Evolutionary conservation across 2,888 invertebrate genomes (phyloP).

Genomic region (Pilophorus perplexus): DNA sequence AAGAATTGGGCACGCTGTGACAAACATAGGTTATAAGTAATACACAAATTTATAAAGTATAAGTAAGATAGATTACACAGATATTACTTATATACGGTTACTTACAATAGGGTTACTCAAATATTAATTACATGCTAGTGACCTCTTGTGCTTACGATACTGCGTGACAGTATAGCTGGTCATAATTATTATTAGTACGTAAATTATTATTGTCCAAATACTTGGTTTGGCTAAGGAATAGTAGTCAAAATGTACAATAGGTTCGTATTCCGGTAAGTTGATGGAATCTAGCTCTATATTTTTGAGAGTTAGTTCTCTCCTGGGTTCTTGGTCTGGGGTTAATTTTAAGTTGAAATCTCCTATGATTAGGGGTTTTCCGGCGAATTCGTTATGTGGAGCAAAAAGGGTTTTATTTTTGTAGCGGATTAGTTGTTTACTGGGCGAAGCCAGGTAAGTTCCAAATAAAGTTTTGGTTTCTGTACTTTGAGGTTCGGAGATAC

Average conservation of each 20-base stretch:
- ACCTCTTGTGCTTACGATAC: too few species aligned
- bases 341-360: background rate
- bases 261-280: background rate
- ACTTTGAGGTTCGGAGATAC: background rate
- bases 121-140: too few species aligned
- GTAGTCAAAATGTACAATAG: background rate
- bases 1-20: too few species aligned
- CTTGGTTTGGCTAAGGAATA: background rate
- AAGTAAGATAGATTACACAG: too few species aligned
- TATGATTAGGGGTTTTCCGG: conserved; percentile 2
- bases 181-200: background rate
- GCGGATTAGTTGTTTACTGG: background rate
- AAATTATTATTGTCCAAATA: background rate
- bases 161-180: too few species aligned
- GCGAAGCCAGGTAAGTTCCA: background rate
- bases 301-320: background rate
- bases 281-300: background rate
- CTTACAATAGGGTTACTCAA: too few species aligned
- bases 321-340: background rate
- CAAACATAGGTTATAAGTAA: too few species aligned
- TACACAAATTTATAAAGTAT: too few species aligned
- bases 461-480: background rate
- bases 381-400: too few species aligned
- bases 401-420: conserved; percentile 9
- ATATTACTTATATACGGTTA: too few species aligned